A percentile compares a stretch with the other conserved stretches of the same genome.
phyloP scores from a whole-genome alignment of 2,888 invertebrate genomes.

The Euplagia quadripunctaria region DNA sequence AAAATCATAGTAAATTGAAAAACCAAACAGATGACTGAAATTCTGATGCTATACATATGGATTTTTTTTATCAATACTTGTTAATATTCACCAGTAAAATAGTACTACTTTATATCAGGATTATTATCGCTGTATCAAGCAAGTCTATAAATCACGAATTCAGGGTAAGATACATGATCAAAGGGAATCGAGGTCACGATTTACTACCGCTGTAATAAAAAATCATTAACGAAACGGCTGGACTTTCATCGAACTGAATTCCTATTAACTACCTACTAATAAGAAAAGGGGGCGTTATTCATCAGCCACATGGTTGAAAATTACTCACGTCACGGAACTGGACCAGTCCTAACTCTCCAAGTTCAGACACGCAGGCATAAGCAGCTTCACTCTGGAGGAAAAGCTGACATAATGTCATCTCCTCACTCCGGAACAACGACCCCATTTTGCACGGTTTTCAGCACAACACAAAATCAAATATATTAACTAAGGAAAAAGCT shows the following conservation, averaged over 20 bases:
- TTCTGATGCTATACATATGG: no score
- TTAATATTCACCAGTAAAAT: not conserved
- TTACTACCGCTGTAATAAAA: constrained; percentile 26
- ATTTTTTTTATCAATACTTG: not conserved
- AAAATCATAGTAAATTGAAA: not conserved
- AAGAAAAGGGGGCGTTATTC: constrained; percentile 49
- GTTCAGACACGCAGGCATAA: constrained; percentile 98
- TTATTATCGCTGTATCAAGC: constrained; percentile 5
- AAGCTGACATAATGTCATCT: constrained; percentile 99
- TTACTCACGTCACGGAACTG: constrained; percentile 97
- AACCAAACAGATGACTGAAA: not conserved
- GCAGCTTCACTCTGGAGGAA: constrained; percentile 99
- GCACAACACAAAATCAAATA: constrained; percentile 68
- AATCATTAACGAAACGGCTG: not conserved
- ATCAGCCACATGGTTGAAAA: constrained; percentile 39
- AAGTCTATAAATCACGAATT: constrained; percentile 44
- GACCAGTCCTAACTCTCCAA: constrained; percentile 98
- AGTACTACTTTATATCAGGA: not conserved
- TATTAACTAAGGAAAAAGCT: constrained; percentile 62
- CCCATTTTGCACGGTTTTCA: constrained; percentile 89
- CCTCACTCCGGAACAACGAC: constrained; percentile 98
- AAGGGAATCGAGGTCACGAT: constrained; percentile 67
- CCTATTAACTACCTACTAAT: not conserved
- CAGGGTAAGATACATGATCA: constrained; percentile 49
- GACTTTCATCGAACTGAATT: not conserved